Conservation (phyloP, 2,888 invertebrate species). For the Seladonia tumulorum region DNA sequence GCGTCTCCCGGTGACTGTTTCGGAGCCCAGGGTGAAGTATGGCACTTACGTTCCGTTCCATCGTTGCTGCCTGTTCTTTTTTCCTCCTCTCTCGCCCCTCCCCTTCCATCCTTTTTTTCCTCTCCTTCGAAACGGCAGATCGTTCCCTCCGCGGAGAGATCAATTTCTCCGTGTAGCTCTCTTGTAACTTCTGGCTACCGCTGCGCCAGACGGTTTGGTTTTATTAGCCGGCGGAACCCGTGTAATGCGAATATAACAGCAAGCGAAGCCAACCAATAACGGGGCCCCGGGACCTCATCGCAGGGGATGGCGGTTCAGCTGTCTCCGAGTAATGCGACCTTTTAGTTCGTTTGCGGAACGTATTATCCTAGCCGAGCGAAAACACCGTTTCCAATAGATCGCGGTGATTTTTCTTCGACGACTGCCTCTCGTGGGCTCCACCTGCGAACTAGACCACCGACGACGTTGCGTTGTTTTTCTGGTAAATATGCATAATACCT, state of each 20-base stretch:
- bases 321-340: slow-evolving; percentile 25
- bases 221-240: slow-evolving; percentile 55
- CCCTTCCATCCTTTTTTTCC: background rate
- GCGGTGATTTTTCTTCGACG: slow-evolving; percentile 10
- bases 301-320: slow-evolving; percentile 6
- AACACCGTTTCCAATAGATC: slow-evolving; percentile 11
- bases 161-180: slow-evolving; percentile 56
- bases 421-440: background rate
- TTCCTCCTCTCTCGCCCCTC: background rate
- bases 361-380: slow-evolving; percentile 24
- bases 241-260: slow-evolving; percentile 45
- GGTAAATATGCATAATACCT: slow-evolving; percentile 7
- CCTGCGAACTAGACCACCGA: background rate
- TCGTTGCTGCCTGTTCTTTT: slow-evolving; percentile 39
- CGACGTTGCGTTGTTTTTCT: background rate
- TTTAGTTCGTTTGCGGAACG: slow-evolving; percentile 29
- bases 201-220: slow-evolving; percentile 51
- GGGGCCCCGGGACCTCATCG: background rate
- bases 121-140: background rate
- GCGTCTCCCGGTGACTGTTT: slow-evolving; percentile 67
- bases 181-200: slow-evolving; percentile 31
- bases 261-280: slow-evolving; percentile 41
- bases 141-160: slow-evolving; percentile 40
- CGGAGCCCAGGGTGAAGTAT: slow-evolving; percentile 68
- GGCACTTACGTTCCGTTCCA: slow-evolving; percentile 66